A percentile compares a stretch with the other conserved stretches of the same genome.
These are phyloP conservation scores for Dasypogon diadema DNA, from an alignment of 2,888 invertebrate species.

Conservation along the genomic window DNA sequence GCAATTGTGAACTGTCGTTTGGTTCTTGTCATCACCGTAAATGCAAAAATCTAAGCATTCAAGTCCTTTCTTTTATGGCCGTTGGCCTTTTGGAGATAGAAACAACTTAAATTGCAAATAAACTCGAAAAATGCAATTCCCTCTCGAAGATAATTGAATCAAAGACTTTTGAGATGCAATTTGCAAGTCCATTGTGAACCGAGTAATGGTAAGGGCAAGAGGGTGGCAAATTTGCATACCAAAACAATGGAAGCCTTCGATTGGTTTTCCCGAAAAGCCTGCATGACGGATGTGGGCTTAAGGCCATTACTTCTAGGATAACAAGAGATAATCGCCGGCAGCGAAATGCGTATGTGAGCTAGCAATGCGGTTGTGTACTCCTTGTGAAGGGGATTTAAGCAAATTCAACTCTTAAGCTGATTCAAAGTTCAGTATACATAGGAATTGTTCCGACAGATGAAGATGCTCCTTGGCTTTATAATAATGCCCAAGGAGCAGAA, in stretches of 20 bases:
- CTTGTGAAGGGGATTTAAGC: slow-evolving; percentile 19
- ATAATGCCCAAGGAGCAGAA: slow-evolving; percentile 15
- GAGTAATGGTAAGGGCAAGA: not conserved
- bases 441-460: not conserved
- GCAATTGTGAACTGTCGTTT: not conserved
- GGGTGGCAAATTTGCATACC: slow-evolving; percentile 28
- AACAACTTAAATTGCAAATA: slow-evolving; percentile 45
- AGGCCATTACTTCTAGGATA: slow-evolving; percentile 48
- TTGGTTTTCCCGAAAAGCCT: slow-evolving; percentile 30
- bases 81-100: not conserved
- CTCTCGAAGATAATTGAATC: slow-evolving; percentile 39
- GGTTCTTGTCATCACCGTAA: not conserved
- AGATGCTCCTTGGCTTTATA: not conserved
- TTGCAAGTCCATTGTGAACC: slow-evolving; percentile 45
- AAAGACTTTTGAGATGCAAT: slow-evolving; percentile 48
- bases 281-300: slow-evolving; percentile 45
- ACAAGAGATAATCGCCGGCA: slow-evolving; percentile 46
- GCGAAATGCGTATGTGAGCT: slow-evolving; percentile 40
- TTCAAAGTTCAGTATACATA: slow-evolving; percentile 8
- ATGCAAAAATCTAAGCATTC: not conserved
- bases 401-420: slow-evolving; percentile 50
- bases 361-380: slow-evolving; percentile 19
- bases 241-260: slow-evolving; percentile 39
- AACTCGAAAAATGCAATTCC: slow-evolving; percentile 43
- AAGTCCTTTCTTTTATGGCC: slow-evolving; percentile 1